These are phyloP conservation scores for Hyla sarda DNA, from an alignment of 2,113 vertebrate species.

Conservation along the genomic window DNA sequence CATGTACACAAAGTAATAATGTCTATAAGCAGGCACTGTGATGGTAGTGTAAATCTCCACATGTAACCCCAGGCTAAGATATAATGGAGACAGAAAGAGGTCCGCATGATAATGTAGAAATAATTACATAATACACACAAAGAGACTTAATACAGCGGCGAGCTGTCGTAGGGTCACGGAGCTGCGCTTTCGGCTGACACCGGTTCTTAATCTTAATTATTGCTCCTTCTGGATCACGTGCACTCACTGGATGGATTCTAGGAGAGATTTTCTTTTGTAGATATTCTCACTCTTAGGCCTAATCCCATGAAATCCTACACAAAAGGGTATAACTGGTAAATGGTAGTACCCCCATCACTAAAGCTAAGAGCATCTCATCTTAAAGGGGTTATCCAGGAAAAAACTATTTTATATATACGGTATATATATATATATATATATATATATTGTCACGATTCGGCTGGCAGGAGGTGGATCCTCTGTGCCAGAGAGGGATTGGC, in stretches of 20 bases:
- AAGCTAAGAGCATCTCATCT: too few relatives aligned
- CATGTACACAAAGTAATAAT: background rate
- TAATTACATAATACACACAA: conserved; percentile 17
- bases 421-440: too few relatives aligned
- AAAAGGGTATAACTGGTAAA: too few relatives aligned
- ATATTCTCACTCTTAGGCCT: background rate
- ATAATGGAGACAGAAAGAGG: background rate
- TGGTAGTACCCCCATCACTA: too few relatives aligned
- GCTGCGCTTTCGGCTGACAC: background rate
- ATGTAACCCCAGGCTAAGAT: background rate
- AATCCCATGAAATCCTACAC: background rate
- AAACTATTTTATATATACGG: too few relatives aligned
- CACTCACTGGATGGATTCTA: background rate
- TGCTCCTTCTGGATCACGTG: background rate
- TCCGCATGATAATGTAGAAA: background rate
- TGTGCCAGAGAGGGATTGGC: too few relatives aligned
- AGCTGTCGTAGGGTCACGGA: background rate
- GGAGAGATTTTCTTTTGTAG: background rate
- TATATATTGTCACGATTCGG: too few relatives aligned
- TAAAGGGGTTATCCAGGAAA: too few relatives aligned
- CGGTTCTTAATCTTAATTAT: conserved; percentile 18
- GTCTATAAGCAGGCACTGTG: background rate
- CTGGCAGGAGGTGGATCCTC: too few relatives aligned
- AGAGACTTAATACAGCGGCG: background rate
- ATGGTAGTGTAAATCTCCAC: background rate